A percentile compares a stretch with the other conserved stretches of the same genome.
phyloP scores from a whole-genome alignment of 1,140 invertebrate genomes.

The Onthophagus taurus region DNA sequence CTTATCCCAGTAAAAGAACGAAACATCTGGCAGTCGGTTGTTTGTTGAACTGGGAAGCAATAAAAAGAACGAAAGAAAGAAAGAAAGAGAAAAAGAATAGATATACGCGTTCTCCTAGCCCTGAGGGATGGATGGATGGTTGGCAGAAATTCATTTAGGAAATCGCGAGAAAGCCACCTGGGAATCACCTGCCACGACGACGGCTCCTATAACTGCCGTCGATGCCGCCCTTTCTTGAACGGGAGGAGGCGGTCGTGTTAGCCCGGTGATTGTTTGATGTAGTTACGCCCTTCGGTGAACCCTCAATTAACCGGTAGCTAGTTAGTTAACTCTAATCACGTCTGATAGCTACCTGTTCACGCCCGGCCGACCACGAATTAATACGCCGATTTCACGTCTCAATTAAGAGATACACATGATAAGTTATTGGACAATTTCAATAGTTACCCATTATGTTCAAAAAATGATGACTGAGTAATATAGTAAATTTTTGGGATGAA shows the following conservation, averaged over 20 bases:
- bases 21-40: too few relatives aligned
- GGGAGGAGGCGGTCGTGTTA: constrained; percentile 8
- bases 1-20: too few relatives aligned
- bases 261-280: constrained; percentile 27
- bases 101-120: not conserved
- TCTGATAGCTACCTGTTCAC: constrained; percentile 30
- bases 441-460: too few relatives aligned
- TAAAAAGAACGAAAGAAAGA: constrained; percentile 2
- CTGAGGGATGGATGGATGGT: constrained; percentile 1
- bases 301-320: constrained; percentile 31
- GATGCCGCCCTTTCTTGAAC: not conserved
- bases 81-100: constrained; percentile 2
- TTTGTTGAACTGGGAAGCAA: not conserved
- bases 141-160: constrained; percentile 9
- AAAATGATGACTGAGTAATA: too few relatives aligned
- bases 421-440: too few relatives aligned
- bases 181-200: constrained; percentile 9
- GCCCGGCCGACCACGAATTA: constrained; percentile 23
- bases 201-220: constrained; percentile 1
- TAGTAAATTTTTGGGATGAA: too few relatives aligned
- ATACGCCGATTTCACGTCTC: constrained; percentile 22
- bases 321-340: constrained; percentile 29
- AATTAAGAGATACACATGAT: too few relatives aligned
- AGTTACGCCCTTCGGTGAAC: constrained; percentile 29
- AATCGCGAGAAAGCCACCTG: constrained; percentile 13